phyloP scores from a whole-genome alignment of 1,140 invertebrate species.

The Penaeus chinensis region DNA sequence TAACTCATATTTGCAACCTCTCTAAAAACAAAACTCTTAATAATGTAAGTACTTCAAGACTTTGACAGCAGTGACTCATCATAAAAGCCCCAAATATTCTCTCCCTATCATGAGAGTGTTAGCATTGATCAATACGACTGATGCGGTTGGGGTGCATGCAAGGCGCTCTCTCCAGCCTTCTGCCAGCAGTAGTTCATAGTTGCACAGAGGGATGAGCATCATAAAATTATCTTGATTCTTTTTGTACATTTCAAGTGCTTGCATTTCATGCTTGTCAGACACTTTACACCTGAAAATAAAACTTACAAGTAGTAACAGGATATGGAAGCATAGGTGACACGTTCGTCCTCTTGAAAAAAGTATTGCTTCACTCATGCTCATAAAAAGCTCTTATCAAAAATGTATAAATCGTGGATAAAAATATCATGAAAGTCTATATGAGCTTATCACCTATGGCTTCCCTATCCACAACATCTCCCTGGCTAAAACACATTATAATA shows the following conservation, averaged over 20 bases:
- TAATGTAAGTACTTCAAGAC: too few species aligned
- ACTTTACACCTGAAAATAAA: constrained; percentile 56
- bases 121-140: too few species aligned
- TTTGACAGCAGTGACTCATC: too few species aligned
- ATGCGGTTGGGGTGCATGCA: too few species aligned
- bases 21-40: too few species aligned
- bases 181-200: constrained; percentile 2
- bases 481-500: not conserved
- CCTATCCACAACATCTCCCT: constrained; percentile 30
- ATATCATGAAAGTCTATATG: constrained; percentile 11
- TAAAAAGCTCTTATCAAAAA: constrained; percentile 9
- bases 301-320: constrained; percentile 40
- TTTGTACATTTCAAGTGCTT: constrained; percentile 62
- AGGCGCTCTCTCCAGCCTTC: too few species aligned
- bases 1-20: too few species aligned
- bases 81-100: too few species aligned
- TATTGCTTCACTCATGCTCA: constrained; percentile 36
- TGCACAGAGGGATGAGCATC: constrained; percentile 55
- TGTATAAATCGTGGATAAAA: constrained; percentile 6
- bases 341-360: constrained; percentile 4
- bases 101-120: too few species aligned
- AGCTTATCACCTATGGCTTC: constrained; percentile 38
- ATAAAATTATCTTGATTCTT: constrained; percentile 45
- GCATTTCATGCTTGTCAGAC: constrained; percentile 52
- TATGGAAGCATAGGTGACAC: constrained; percentile 50